phyloP scores from a whole-genome alignment of 1,140 invertebrate genomes.

The Papilio polyxenes region DNA sequence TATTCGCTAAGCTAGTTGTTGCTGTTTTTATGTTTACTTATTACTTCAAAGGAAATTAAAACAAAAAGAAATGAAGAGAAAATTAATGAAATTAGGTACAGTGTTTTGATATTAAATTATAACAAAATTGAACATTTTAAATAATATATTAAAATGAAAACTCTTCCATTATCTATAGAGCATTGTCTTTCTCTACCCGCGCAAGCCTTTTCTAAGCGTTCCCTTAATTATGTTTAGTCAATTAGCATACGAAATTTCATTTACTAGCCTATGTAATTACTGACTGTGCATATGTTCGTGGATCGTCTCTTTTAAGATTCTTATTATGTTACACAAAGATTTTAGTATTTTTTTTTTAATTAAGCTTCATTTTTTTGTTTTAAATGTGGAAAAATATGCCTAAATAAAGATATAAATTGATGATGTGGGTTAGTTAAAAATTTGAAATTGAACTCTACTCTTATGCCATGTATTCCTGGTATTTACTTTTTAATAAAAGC shows the following conservation, averaged over 20 bases:
- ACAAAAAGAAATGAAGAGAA: not conserved
- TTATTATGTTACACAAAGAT: not conserved
- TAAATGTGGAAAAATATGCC: not conserved
- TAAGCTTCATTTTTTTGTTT: not conserved
- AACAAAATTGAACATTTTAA: not conserved
- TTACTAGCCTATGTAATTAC: slow-evolving; percentile 65
- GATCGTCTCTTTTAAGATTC: slow-evolving; percentile 21
- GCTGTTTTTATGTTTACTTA: not conserved
- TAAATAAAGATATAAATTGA: no score
- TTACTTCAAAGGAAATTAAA: not conserved
- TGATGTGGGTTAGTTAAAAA: not conserved
- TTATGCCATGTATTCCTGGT: not conserved
- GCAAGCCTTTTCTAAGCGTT: slow-evolving; percentile 64
- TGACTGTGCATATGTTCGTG: slow-evolving; percentile 37
- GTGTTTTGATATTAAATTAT: not conserved
- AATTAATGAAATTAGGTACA: not conserved
- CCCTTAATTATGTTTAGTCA: slow-evolving; percentile 76
- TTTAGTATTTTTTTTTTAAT: not conserved
- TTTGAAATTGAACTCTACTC: not conserved
- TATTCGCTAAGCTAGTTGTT: not conserved
- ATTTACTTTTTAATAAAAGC: not conserved
- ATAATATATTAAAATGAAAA: slow-evolving; percentile 5
- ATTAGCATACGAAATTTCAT: slow-evolving; percentile 79
- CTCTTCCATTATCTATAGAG: slow-evolving; percentile 42
- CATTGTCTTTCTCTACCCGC: slow-evolving; percentile 45